A percentile compares a stretch with the other conserved stretches of the same genome.
Conservation (phyloP, 2,797 vertebrate genomes). For the Parauchenoglanis punctatus region DNA sequence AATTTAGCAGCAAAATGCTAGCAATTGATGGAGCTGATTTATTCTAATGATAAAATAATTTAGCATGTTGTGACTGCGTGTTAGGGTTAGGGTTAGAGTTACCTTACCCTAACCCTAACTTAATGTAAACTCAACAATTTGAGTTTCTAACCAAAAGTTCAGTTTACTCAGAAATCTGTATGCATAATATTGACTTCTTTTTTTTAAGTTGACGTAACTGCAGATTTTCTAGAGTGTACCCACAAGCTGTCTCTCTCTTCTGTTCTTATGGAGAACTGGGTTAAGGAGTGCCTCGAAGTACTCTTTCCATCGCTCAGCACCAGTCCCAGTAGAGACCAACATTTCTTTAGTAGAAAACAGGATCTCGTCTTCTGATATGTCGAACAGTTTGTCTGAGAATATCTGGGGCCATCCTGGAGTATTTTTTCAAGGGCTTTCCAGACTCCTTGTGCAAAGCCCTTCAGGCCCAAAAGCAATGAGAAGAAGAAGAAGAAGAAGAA, state of each 20-base stretch:
- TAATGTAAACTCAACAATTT: too few species aligned
- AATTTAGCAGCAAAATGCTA: too few species aligned
- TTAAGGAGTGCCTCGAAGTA: not conserved
- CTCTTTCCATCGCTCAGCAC: not conserved
- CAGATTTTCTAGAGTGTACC: too few species aligned
- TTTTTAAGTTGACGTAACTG: too few species aligned
- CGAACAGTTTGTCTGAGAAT: not conserved
- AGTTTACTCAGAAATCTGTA: too few species aligned
- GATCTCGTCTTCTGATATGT: not conserved
- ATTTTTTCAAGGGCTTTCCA: rapidly evolving
- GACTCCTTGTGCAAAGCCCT: not conserved
- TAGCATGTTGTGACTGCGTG: too few species aligned
- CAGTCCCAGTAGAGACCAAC: not conserved
- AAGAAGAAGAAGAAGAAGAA: not conserved
- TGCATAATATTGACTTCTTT: too few species aligned
- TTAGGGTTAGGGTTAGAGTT: too few species aligned
- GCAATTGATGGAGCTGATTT: too few species aligned
- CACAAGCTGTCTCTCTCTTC: not conserved
- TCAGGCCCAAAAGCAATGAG: not conserved
- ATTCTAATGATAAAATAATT: too few species aligned
- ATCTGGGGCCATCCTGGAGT: not conserved
- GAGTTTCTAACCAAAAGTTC: too few species aligned
- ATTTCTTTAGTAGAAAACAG: not conserved
- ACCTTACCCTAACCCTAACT: too few species aligned
- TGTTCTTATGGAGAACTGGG: not conserved